phyloP scores from a whole-genome alignment of 2,113 vertebrate genomes.

The Anarrhichthys ocellatus region DNA sequence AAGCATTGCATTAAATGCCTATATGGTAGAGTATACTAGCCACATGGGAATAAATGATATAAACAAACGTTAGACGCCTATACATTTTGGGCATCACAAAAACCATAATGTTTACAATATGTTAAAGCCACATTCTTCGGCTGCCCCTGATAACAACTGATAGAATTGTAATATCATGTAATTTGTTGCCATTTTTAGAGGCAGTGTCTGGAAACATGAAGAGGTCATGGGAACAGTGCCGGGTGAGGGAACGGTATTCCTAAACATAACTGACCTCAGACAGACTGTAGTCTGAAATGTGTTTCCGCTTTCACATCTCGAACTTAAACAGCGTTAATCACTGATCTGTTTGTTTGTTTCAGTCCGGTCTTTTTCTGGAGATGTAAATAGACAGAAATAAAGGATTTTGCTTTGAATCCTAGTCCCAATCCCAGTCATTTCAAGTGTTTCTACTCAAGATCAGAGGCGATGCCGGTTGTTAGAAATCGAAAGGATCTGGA shows the following conservation, averaged over 20 bases:
- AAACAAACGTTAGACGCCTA: background rate
- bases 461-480: background rate
- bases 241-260: slow-evolving; percentile 11
- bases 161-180: background rate
- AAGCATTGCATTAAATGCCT: background rate
- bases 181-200: slow-evolving; percentile 36
- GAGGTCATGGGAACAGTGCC: slow-evolving; percentile 43
- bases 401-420: background rate
- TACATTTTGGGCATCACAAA: background rate
- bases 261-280: slow-evolving; percentile 36
- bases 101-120: background rate
- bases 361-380: background rate
- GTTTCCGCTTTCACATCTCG: background rate
- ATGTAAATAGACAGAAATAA: background rate
- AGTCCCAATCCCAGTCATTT: background rate
- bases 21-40: background rate
- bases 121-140: too few species aligned
- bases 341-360: background rate
- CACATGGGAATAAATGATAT: background rate
- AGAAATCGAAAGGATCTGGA: background rate
- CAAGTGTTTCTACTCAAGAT: background rate
- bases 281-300: background rate
- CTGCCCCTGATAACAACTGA: background rate
- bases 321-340: background rate
- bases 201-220: slow-evolving; percentile 7